These are phyloP conservation scores for Monodelphis domestica DNA, from an alignment of 2,797 vertebrate genomes.

Conservation along the genomic window DNA sequence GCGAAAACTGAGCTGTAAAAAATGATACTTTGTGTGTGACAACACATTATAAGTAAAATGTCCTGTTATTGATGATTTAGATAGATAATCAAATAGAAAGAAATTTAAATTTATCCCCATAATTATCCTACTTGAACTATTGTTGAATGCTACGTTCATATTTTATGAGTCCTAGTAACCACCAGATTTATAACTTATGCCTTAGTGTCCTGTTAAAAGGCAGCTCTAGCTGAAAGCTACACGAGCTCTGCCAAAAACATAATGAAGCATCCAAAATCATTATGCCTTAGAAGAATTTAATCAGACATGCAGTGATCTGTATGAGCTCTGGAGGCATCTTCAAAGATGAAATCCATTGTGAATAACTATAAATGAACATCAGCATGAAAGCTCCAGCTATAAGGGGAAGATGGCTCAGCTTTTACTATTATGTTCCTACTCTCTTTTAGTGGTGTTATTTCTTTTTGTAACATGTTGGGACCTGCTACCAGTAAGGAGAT, in stretches of 20 bases:
- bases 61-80: not conserved
- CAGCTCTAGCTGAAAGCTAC: conserved; percentile 52
- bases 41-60: not conserved
- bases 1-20: not conserved
- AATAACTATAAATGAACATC: conserved; percentile 62
- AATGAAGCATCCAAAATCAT: conserved; percentile 78
- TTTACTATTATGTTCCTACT: not conserved
- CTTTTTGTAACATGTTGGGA: not conserved
- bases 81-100: not conserved
- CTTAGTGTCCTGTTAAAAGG: conserved; percentile 58
- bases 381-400: conserved; percentile 51
- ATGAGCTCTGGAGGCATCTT: conserved; percentile 70
- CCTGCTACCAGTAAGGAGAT: not conserved
- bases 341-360: conserved; percentile 52
- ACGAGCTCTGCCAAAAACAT: conserved; percentile 75
- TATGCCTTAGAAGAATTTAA: conserved; percentile 79
- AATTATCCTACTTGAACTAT: not conserved
- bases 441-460: not conserved
- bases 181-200: conserved; percentile 36
- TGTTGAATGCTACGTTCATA: not conserved
- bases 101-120: not conserved
- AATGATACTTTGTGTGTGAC: not conserved
- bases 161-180: not conserved
- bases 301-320: conserved; percentile 77
- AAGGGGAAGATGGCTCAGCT: conserved; percentile 4